phyloP scores from a whole-genome alignment of 2,797 vertebrate species.

The Gallinago solitaria region DNA sequence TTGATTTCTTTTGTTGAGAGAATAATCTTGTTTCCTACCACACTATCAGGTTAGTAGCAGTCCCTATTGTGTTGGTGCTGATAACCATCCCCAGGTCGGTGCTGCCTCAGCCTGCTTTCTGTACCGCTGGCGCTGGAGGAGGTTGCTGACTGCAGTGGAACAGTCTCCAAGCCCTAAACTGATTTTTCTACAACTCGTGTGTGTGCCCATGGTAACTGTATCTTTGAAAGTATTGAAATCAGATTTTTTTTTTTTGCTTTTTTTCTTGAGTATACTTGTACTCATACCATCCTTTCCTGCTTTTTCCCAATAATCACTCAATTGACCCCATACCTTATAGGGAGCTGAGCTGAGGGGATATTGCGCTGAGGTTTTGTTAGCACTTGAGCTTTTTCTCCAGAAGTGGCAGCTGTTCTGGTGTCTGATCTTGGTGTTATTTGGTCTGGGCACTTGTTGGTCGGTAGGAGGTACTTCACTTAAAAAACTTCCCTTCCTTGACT shows the following conservation, averaged over 20 bases:
- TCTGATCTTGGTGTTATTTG: not conserved
- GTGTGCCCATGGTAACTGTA: too few relatives aligned
- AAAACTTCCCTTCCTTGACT: not conserved
- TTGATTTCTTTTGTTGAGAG: not conserved
- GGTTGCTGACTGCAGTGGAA: not conserved
- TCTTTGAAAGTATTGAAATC: not conserved
- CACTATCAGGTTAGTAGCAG: not conserved
- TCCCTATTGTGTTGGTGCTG: not conserved
- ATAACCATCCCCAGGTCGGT: not conserved
- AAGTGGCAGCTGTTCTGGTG: not conserved
- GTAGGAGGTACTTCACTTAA: not conserved
- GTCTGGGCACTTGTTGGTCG: not conserved
- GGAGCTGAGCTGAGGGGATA: not conserved
- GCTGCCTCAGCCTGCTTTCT: not conserved
- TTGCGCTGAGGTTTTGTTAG: not conserved
- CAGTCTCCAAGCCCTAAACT: not conserved
- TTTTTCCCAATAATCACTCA: fast-evolving
- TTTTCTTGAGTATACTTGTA: not conserved
- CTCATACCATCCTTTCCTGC: not conserved
- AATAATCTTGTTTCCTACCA: not conserved
- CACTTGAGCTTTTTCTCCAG: not conserved
- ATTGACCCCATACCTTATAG: not conserved
- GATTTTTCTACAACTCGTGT: not conserved
- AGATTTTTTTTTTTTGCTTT: not conserved
- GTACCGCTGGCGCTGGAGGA: not conserved